Evolutionary conservation across 2,888 invertebrate species (phyloP).

Genomic region (Alitta virens): DNA sequence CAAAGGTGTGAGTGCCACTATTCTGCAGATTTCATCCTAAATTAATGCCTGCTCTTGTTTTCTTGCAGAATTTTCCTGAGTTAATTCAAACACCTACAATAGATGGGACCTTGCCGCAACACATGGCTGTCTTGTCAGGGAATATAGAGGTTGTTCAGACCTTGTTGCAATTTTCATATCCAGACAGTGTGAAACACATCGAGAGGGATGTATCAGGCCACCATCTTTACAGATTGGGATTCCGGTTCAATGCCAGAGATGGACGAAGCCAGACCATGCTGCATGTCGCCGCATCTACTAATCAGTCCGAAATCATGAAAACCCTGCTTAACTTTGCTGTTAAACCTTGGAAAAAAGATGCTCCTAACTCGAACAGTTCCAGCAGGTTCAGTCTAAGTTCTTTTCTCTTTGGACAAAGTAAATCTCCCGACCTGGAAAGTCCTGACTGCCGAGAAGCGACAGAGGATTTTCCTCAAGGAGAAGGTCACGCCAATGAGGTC

Average conservation of each 20-base stretch:
- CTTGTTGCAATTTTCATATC: conserved; percentile 77
- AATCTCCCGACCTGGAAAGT: background rate
- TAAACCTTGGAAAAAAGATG: background rate
- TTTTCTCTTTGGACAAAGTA: background rate
- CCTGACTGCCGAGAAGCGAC: conserved; percentile 13
- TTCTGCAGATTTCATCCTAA: too few relatives aligned
- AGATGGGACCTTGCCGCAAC: conserved; percentile 87
- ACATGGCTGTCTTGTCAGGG: conserved; percentile 88
- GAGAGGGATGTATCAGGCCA: conserved; percentile 70
- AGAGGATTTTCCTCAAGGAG: background rate
- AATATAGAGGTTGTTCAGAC: conserved; percentile 75
- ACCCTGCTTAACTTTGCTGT: conserved; percentile 31
- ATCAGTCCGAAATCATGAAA: conserved; percentile 28
- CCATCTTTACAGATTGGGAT: conserved; percentile 77
- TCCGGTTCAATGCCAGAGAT: conserved; percentile 78
- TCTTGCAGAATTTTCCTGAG: conserved; percentile 72
- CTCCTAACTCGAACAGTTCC: background rate
- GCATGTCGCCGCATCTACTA: conserved; percentile 74
- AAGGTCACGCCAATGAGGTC: background rate
- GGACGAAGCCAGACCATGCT: conserved; percentile 80
- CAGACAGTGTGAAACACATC: conserved; percentile 64
- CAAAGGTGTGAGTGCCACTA: too few relatives aligned
- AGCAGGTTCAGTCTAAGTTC: too few relatives aligned
- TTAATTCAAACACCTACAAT: conserved; percentile 82
- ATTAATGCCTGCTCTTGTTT: too few relatives aligned